Conservation (phyloP, 1,140 invertebrate species). For the Tetramorium simillimum region DNA sequence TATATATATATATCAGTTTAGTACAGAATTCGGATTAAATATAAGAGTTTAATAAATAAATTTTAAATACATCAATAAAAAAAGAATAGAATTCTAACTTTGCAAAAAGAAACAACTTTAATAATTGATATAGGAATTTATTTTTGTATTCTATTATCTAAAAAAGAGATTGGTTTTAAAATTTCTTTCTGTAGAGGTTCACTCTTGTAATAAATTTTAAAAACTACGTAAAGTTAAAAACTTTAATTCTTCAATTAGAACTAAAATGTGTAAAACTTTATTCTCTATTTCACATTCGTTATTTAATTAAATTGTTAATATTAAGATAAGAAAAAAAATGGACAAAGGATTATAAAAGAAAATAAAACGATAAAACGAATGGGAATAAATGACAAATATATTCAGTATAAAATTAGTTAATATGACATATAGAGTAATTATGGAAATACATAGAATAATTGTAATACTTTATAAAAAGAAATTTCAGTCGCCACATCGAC, state of each 20-base stretch:
- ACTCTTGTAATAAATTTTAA: neutral
- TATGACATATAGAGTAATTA: neutral
- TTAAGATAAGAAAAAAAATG: neutral
- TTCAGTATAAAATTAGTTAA: neutral
- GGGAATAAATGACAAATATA: neutral
- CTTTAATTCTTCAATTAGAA: conserved; percentile 5
- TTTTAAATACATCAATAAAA: neutral
- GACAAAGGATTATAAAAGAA: neutral
- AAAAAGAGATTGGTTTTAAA: neutral
- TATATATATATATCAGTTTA: neutral
- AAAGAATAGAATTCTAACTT: neutral
- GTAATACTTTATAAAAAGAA: neutral
- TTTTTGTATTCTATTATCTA: neutral
- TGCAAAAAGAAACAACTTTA: neutral
- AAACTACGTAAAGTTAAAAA: neutral
- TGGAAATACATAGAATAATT: neutral
- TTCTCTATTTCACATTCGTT: neutral
- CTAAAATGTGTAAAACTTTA: neutral
- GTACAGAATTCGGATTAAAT: neutral
- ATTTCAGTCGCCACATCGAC: neutral
- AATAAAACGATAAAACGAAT: neutral
- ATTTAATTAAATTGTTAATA: neutral
- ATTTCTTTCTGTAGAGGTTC: neutral
- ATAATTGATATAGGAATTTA: neutral
- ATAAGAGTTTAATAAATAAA: neutral